A percentile compares a stretch with the other conserved stretches of the same genome.
These are phyloP conservation scores for Bolborhynchus lineola DNA, from an alignment of 2,113 vertebrate genomes.

Conservation along the genomic window DNA sequence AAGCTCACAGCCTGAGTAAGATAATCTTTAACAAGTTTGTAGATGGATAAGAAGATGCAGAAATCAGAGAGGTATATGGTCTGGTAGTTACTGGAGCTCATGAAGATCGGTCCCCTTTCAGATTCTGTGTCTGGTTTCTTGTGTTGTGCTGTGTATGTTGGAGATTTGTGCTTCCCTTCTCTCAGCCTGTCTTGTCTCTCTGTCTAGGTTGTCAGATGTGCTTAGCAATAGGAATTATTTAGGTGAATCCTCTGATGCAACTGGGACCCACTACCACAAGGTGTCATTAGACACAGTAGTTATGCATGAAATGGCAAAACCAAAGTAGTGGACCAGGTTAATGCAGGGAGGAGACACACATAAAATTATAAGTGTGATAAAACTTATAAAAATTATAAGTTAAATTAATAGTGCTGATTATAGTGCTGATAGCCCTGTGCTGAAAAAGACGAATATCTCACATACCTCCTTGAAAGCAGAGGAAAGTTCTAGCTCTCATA, in stretches of 20 bases:
- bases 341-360: fast-evolving
- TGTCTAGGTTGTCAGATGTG: not conserved
- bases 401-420: too few species aligned
- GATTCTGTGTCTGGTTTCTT: not conserved
- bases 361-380: too few species aligned
- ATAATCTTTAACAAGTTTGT: not conserved
- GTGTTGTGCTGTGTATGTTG: fast-evolving
- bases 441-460: not conserved
- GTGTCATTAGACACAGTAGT: not conserved
- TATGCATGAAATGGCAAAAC: not conserved
- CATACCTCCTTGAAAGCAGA: not conserved
- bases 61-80: not conserved
- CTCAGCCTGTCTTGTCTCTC: not conserved
- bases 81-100: not conserved
- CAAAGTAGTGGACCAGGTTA: not conserved
- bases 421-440: not conserved
- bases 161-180: not conserved
- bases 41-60: not conserved
- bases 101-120: fast-evolving
- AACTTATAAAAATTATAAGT: too few species aligned
- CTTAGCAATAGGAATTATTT: not conserved
- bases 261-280: not conserved
- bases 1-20: not conserved
- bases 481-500: not conserved
- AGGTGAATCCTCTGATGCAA: not conserved